phyloP scores from a whole-genome alignment of 2,113 vertebrate species.

The Quiscalus mexicanus region DNA sequence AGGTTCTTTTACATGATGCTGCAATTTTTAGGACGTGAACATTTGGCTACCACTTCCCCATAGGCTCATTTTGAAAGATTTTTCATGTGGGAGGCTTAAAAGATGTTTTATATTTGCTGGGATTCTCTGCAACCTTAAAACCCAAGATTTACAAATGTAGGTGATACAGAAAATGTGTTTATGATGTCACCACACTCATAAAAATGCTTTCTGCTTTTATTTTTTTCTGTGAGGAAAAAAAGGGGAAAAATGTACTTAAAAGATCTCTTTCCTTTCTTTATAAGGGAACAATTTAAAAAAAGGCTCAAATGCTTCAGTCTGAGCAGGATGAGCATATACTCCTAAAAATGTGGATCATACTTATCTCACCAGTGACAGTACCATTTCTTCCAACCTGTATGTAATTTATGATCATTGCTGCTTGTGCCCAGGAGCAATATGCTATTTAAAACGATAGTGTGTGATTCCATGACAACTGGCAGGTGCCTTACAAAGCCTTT shows the following conservation, averaged over 20 bases:
- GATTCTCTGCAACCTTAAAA: not conserved
- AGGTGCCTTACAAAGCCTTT: not conserved
- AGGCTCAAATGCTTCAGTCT: not conserved
- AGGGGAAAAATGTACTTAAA: not conserved
- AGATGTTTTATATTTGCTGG: not conserved
- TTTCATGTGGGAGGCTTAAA: not conserved
- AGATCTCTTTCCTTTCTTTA: not conserved
- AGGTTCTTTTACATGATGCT: not conserved
- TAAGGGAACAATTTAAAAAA: not conserved
- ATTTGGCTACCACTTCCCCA: not conserved
- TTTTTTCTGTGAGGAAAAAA: not conserved
- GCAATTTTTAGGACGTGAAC: not conserved
- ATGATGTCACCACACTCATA: not conserved
- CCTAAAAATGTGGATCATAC: not conserved
- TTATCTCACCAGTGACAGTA: not conserved
- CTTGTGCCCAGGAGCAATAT: not conserved
- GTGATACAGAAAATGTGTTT: not conserved
- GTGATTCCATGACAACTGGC: conserved; percentile 12
- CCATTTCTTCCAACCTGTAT: not conserved
- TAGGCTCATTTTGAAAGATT: not conserved
- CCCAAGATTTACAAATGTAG: not conserved
- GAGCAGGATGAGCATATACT: not conserved
- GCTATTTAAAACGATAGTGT: not conserved
- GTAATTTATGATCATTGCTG: conserved; percentile 12
- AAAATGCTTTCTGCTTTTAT: not conserved